Base-by-base conservation (phyloP, 2,113 vertebrate genomes). In the Pangasianodon gigas region DNA sequence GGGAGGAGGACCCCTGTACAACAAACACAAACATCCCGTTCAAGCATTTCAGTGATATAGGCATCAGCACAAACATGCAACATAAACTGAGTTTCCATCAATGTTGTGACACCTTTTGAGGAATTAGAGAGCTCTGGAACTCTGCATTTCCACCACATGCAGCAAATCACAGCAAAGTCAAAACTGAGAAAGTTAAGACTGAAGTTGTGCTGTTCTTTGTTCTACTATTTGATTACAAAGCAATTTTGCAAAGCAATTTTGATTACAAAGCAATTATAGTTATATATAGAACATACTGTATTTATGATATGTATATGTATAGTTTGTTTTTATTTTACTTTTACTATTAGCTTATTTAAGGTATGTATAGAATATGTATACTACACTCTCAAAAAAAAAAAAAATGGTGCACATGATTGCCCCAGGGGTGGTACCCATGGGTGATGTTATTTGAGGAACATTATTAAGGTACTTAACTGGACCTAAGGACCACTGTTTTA, bases 1-100 rank as follows among this genome's bases (percentile, higher is more conserved):
- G 84, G 97, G 95, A 87, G 97, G 92, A 41, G 97, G 96, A 82
- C 96, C 96, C 91, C 98, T 99, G 88, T 54, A 92, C 46, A 69
- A 69, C 5, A 87, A 26, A 87, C 65, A 84, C 26, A 89, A 81
- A 56, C 87, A 79, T 71, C 48, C 71, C 74, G 67, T 86, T 86
- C 21, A 67, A 54, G 32, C 44, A 71, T 24, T 86, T 52, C 6
- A 60, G 0, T 13, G 7, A 83, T 24, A 13, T 1, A 41, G 19
- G 19, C 44, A 51, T 29, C 8, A 46, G 41, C 8, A 46, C 41
- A 77, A 24, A 77, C 6, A 46, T 3, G 18, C 18, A 75, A 75
- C 37, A 44, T 44, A 77, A 75, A 3, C 8, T 46, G 44, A 80
- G 48, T 54, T 82, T 56, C n/a, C n/a, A 54, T 52, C n/a, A 32